phyloP scores from a whole-genome alignment of 2,113 vertebrate species.

The Eolophus roseicapilla region DNA sequence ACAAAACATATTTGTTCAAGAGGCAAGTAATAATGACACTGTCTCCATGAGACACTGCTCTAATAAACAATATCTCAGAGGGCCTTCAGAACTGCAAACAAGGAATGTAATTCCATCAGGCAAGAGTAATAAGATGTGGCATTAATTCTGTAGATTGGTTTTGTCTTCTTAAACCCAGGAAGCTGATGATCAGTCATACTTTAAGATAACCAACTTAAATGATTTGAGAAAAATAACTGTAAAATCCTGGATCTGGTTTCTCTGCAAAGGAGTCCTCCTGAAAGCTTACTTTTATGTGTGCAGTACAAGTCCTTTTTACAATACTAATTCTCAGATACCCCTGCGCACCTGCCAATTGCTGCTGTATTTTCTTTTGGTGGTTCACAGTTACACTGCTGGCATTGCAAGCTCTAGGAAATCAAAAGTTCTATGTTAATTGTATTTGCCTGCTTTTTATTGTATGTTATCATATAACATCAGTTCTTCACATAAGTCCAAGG shows the following conservation, averaged over 20 bases:
- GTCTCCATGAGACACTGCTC: neutral
- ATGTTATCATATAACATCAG: neutral
- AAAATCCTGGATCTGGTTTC: neutral
- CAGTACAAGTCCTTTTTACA: neutral
- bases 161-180: neutral
- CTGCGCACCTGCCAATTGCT: neutral
- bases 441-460: neutral
- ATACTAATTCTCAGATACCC: neutral
- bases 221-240: neutral
- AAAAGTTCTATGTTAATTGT: neutral
- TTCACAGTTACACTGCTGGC: neutral
- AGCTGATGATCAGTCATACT: neutral
- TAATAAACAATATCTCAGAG: neutral
- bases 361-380: neutral
- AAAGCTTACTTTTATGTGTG: neutral
- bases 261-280: neutral
- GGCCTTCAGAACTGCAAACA: neutral
- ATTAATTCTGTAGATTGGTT: neutral
- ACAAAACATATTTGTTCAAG: neutral
- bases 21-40: neutral
- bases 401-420: neutral
- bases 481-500: neutral
- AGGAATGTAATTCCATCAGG: neutral
- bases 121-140: neutral
- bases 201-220: neutral